A percentile compares a stretch with the other conserved stretches of the same genome.
Conservation (phyloP, 2,797 vertebrate species). For the Pempheris klunzingeri region DNA sequence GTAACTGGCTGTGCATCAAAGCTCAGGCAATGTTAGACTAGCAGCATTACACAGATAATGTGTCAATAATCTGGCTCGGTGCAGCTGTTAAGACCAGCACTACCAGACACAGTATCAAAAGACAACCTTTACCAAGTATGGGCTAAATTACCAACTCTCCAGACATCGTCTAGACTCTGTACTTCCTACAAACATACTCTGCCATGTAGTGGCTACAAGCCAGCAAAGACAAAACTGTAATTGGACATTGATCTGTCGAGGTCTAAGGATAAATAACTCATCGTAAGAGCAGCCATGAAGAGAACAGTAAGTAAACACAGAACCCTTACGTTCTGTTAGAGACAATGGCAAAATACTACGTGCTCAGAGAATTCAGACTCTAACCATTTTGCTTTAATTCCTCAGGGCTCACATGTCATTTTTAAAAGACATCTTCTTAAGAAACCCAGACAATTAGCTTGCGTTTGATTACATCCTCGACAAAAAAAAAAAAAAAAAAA, state of each 20-base stretch:
- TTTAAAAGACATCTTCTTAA: conserved; percentile 50
- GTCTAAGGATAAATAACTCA: conserved; percentile 66
- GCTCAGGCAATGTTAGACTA: conserved; percentile 59
- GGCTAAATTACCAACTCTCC: conserved; percentile 49
- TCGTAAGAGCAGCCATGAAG: conserved; percentile 42
- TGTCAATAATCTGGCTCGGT: conserved; percentile 70
- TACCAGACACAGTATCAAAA: conserved; percentile 59
- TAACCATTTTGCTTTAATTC: conserved; percentile 40
- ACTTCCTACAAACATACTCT: conserved; percentile 49
- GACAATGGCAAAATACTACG: conserved; percentile 22
- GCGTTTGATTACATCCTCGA: conserved; percentile 59
- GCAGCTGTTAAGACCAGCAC: conserved; percentile 57
- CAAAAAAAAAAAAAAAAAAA: conserved; percentile 37
- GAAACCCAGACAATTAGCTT: conserved; percentile 52
- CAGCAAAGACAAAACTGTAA: conserved; percentile 67
- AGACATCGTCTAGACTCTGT: conserved; percentile 55
- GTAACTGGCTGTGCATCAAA: conserved; percentile 56
- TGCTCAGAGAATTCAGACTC: conserved; percentile 29
- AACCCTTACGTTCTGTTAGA: background rate
- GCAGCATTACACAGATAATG: conserved; percentile 64
- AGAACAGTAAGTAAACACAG: conserved; percentile 38
- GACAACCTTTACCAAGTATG: conserved; percentile 52
- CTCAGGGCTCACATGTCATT: conserved; percentile 46
- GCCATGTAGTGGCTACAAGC: conserved; percentile 44
- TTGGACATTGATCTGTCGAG: conserved; percentile 74